A percentile compares a stretch with the other conserved stretches of the same genome.
These are phyloP conservation scores for Syrmaticus mikado DNA, from an alignment of 2,113 vertebrate genomes.

Conservation along the genomic window DNA sequence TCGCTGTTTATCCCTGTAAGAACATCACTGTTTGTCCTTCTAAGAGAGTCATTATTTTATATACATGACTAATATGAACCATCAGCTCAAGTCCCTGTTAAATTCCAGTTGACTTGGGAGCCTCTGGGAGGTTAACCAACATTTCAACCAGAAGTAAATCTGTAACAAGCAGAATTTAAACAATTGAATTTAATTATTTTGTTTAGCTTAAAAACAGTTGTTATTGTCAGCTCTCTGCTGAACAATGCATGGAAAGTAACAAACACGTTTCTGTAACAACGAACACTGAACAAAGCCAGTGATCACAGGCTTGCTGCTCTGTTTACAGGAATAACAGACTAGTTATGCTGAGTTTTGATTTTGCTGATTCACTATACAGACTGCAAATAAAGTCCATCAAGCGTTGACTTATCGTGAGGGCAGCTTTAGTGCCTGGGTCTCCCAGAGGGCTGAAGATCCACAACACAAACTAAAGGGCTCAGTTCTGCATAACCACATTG, in stretches of 20 bases:
- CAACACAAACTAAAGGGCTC: neutral
- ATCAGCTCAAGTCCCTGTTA: neutral
- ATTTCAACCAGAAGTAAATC: neutral
- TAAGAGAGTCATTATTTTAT: neutral
- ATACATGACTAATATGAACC: neutral
- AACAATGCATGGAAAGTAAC: neutral
- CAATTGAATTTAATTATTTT: neutral
- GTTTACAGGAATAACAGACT: neutral
- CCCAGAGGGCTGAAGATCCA: neutral
- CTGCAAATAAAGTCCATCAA: neutral
- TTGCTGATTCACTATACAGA: neutral
- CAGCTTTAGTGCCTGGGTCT: neutral
- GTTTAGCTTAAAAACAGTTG: neutral
- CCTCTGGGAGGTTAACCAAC: neutral
- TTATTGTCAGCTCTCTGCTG: neutral
- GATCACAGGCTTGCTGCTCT: neutral
- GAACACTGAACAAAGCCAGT: neutral
- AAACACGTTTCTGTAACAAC: neutral
- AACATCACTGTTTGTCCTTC: neutral
- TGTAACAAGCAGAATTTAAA: neutral
- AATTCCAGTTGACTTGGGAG: neutral
- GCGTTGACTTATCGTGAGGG: neutral
- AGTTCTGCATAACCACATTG: neutral
- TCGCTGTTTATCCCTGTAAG: neutral
- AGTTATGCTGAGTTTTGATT: neutral